Evolutionary conservation across 2,113 vertebrate genomes (phyloP), one percentile per base, ranked within the genome.

Genomic region (Heliornis fulica): DNA sequence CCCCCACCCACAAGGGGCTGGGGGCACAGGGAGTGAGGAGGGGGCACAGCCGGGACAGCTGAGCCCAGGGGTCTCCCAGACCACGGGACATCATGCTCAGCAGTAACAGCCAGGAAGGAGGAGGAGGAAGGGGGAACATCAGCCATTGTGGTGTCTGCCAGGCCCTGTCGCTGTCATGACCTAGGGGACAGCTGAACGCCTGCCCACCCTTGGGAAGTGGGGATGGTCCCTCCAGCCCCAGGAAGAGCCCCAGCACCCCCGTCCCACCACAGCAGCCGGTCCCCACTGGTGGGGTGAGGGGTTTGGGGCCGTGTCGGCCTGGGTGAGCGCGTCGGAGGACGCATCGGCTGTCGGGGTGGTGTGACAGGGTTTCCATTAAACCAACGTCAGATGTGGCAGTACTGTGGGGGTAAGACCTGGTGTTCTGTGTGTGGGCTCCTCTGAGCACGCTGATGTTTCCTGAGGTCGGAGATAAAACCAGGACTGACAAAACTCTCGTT

Each of bases 121-220:
- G 3, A 53, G 22, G 25, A 18, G 64, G 9, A 29, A 10, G 31
- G 9, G 13, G 28, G 25, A 7, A 68, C 0, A 0, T 26, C 15
- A 0, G 5, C 7, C 7, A 18, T n/a, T 5, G n/a, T 12, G 26
- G 26, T 0, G 5, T 10, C 28, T 76, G 36, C 8, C 7, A 68
- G 19, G 46, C 41, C 28, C 48, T 22, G 28, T 11, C 31, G 15
- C 48, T 1, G 2, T 4, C 10, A 2, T 51, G 34, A 26, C 50
- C n/a, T 17, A n/a, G 12, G 54, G 8, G 26, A 6, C 12, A 17
- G 57, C 57, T 36, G 53, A 56, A 8, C 46, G n/a, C 11, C 36
- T 7, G 22, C 29, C 53, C 29, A 29, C 3, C 2, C 3, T 16
- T 14, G 31, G 53, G 65, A 11, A 61, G 38, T 3, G 1, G 54